A percentile compares a stretch with the other conserved stretches of the same genome.
Conservation (phyloP, 2,113 vertebrate genomes). For the Bubo scandiacus region DNA sequence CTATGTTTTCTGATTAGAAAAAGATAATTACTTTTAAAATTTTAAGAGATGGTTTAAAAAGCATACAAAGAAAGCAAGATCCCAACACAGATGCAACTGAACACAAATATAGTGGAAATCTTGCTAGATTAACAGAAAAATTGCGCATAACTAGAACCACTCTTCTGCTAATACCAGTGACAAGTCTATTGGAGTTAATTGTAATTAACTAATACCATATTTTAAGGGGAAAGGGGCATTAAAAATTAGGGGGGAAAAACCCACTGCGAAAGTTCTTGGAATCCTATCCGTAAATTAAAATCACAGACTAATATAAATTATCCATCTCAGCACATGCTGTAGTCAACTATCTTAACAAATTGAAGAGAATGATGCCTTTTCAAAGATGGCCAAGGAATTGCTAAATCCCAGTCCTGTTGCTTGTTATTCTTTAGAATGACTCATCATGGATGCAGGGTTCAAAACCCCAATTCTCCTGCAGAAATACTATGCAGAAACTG, state of each 20-base stretch:
- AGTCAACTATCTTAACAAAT: background rate
- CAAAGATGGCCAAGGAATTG: background rate
- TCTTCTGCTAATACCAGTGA: background rate
- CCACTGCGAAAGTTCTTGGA: background rate
- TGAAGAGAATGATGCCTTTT: background rate
- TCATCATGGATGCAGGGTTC: background rate
- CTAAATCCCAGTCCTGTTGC: background rate
- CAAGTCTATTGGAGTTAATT: background rate
- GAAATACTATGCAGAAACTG: background rate
- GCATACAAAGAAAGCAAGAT: background rate
- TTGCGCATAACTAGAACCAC: background rate
- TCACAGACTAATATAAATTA: background rate
- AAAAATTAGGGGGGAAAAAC: background rate
- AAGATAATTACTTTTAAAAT: background rate
- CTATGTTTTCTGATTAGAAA: background rate
- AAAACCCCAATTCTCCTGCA: background rate
- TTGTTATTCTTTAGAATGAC: background rate
- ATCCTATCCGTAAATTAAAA: background rate
- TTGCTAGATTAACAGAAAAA: background rate
- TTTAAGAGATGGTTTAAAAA: background rate
- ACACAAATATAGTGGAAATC: background rate
- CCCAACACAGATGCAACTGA: background rate
- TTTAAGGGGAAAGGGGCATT: background rate
- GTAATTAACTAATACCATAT: background rate
- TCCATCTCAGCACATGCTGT: background rate